phyloP scores from a whole-genome alignment of 2,888 invertebrate genomes.

The Agelastica alni region DNA sequence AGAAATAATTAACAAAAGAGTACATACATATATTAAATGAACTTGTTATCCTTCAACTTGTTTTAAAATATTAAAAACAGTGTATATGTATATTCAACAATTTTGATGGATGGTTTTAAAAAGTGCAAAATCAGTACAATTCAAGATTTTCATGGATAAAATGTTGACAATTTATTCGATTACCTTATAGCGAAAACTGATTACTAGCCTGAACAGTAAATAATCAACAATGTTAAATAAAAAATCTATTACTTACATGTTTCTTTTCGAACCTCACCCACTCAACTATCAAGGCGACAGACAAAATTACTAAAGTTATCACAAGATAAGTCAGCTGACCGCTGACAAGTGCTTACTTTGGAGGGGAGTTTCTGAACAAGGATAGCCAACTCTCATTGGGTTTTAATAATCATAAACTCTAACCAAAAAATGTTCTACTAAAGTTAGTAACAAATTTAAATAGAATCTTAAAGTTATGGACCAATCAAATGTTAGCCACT shows the following conservation, averaged over 20 bases:
- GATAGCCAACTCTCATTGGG: too few species aligned
- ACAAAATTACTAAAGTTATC: slow-evolving; percentile 42
- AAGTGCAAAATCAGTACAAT: not conserved
- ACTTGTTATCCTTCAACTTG: not conserved
- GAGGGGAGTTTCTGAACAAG: too few species aligned
- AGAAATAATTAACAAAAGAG: not conserved
- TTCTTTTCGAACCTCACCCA: slow-evolving; percentile 46
- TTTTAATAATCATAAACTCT: too few species aligned
- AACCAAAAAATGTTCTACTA: too few species aligned
- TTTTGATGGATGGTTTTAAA: not conserved
- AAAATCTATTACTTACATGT: slow-evolving; percentile 41
- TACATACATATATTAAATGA: not conserved
- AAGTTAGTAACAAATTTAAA: too few species aligned
- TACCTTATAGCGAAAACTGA: too few species aligned
- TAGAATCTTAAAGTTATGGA: too few species aligned
- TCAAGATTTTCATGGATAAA: not conserved
- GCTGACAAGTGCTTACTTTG: slow-evolving; percentile 1
- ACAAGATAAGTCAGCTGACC: slow-evolving; percentile 56
- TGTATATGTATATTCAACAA: not conserved
- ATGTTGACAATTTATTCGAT: too few species aligned
- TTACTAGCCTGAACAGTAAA: too few species aligned
- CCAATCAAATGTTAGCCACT: too few species aligned
- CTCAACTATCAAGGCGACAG: slow-evolving; percentile 43
- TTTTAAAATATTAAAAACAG: too few species aligned
- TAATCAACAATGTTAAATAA: slow-evolving; percentile 4